phyloP scores from a whole-genome alignment of 2,888 invertebrate species.

The Trypoxylon attenuatum region DNA sequence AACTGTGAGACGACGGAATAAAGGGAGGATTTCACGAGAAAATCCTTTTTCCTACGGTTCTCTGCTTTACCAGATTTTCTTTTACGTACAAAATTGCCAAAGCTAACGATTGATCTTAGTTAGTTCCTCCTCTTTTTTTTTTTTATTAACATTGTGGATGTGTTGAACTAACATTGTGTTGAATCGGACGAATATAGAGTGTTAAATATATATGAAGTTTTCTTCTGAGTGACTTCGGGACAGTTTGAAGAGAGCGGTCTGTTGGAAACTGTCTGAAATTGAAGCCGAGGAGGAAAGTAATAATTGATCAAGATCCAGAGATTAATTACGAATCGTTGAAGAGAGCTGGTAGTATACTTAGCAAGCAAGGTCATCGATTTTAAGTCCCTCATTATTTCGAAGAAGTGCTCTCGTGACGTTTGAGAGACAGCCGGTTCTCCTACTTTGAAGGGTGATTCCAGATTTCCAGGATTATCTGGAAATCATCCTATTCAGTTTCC shows the following conservation, averaged over 20 bases:
- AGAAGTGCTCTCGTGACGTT: slow-evolving; percentile 17
- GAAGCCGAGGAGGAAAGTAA: slow-evolving; percentile 19
- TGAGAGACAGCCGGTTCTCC: background rate
- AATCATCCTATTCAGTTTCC: slow-evolving; percentile 16
- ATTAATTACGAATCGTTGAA: slow-evolving; percentile 35
- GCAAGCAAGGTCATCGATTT: slow-evolving; percentile 26
- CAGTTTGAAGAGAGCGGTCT: background rate
- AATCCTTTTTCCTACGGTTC: no score
- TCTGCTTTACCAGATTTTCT: no score
- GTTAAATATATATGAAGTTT: no score
- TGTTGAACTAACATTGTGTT: no score
- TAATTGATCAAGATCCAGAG: slow-evolving; percentile 32
- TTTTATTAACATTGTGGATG: no score
- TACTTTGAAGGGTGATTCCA: background rate
- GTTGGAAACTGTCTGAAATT: background rate
- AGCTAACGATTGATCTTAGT: no score
- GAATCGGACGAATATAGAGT: no score
- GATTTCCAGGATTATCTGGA: slow-evolving; percentile 24
- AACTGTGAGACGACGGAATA: no score
- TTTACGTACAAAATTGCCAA: no score
- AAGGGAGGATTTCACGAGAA: no score
- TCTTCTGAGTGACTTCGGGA: no score
- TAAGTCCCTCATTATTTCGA: slow-evolving; percentile 16
- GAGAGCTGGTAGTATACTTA: background rate
- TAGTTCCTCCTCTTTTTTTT: no score